Percentiles rank a stretch among this genome's conserved stretches.
phyloP scores from a whole-genome alignment of 2,797 vertebrate species.

The Manis crassicaudata region DNA sequence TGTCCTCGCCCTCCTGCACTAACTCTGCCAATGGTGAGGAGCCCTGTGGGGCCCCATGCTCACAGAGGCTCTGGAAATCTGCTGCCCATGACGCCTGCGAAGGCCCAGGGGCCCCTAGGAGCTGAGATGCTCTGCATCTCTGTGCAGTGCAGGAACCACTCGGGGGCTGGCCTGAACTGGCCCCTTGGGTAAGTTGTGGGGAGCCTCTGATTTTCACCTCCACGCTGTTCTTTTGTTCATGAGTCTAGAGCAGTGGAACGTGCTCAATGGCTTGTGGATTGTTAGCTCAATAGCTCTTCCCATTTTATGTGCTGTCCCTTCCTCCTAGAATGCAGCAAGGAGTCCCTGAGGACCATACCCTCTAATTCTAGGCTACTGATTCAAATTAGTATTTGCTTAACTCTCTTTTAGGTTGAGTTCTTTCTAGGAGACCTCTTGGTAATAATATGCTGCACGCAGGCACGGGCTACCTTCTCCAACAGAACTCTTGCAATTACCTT shows the following conservation, averaged over 20 bases:
- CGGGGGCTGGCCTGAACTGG: not conserved
- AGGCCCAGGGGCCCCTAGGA: not conserved
- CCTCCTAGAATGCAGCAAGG: not conserved
- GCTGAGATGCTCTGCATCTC: not conserved
- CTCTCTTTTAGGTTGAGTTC: not conserved
- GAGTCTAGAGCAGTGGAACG: not conserved
- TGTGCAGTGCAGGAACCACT: not conserved
- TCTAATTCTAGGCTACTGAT: not conserved
- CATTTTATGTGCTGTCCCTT: not conserved
- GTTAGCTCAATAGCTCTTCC: not conserved
- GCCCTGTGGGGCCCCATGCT: not conserved
- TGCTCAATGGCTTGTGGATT: not conserved
- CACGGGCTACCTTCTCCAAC: rapidly evolving
- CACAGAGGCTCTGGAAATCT: not conserved
- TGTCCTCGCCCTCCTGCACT: not conserved
- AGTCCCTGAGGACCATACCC: not conserved
- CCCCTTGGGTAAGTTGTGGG: not conserved
- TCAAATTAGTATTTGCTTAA: not conserved
- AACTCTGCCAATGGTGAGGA: not conserved
- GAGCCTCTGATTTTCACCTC: not conserved
- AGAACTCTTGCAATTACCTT: not conserved
- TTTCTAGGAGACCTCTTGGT: not conserved
- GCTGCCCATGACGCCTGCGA: not conserved
- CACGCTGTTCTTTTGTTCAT: not conserved
- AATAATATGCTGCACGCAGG: not conserved